Conservation (phyloP, 1,140 invertebrate genomes). For the Liolophura sinensis region DNA sequence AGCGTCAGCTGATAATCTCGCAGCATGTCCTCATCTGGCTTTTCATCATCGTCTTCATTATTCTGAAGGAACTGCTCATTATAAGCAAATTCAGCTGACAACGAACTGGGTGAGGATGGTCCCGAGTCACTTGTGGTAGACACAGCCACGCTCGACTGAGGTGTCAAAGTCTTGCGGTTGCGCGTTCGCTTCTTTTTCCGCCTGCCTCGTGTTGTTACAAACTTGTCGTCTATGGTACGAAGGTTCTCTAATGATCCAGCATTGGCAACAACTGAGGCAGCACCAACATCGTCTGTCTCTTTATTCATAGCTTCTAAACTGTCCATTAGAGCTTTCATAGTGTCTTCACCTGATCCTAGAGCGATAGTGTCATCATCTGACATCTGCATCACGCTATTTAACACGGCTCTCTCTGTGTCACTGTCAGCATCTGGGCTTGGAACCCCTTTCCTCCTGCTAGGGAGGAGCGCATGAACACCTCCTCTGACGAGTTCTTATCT, state of each 20-base stretch:
- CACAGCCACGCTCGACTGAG: constrained; percentile 44
- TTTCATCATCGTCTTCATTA: constrained; percentile 27
- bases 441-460: neutral
- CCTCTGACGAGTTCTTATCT: constrained; percentile 2
- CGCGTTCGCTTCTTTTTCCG: constrained; percentile 11
- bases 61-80: constrained; percentile 25
- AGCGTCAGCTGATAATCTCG: constrained; percentile 39
- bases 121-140: constrained; percentile 43
- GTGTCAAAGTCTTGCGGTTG: constrained; percentile 19
- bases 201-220: constrained; percentile 36
- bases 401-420: constrained; percentile 31
- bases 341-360: constrained; percentile 18
- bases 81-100: constrained; percentile 31
- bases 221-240: constrained; percentile 43
- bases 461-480: neutral
- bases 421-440: constrained; percentile 11
- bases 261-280: constrained; percentile 19
- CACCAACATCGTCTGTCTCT: constrained; percentile 18
- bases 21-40: constrained; percentile 45
- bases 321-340: constrained; percentile 16
- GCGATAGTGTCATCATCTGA: constrained; percentile 13
- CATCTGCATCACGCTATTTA: constrained; percentile 33
- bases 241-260: constrained; percentile 23
- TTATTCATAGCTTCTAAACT: constrained; percentile 21
- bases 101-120: constrained; percentile 38